Evolutionary conservation across 2,113 vertebrate species (phyloP).

Genomic region (Corynorhinus townsendii): DNA sequence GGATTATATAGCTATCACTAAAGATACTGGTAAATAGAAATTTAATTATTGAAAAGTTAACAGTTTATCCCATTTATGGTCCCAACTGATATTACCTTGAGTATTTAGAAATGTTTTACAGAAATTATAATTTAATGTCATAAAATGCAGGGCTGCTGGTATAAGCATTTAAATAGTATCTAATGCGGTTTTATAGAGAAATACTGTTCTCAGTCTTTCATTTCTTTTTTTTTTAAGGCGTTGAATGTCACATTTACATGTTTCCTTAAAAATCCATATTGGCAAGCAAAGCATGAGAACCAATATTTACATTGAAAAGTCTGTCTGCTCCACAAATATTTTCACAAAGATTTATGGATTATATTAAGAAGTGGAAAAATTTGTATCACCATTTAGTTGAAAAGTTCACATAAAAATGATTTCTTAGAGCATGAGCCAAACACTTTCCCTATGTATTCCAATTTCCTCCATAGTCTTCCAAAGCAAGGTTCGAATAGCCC

Average conservation of each 20-base stretch:
- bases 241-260: conserved; percentile 56
- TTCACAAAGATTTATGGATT: neutral
- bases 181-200: neutral
- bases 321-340: neutral
- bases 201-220: neutral
- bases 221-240: neutral
- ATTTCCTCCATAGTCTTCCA: neutral
- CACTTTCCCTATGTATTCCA: neutral
- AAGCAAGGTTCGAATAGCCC: neutral
- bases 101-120: neutral
- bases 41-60: neutral
- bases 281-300: neutral
- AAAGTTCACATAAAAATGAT: conserved; percentile 11
- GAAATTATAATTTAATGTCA: neutral
- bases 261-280: conserved; percentile 23
- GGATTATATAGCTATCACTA: neutral
- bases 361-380: conserved; percentile 10
- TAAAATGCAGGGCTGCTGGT: neutral
- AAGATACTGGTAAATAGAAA: neutral
- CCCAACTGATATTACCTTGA: neutral
- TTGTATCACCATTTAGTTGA: neutral
- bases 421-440: neutral
- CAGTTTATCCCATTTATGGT: neutral
- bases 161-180: neutral
- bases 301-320: conserved; percentile 12